Conservation (phyloP, 2,113 vertebrate genomes). For the Symphodus melops region DNA sequence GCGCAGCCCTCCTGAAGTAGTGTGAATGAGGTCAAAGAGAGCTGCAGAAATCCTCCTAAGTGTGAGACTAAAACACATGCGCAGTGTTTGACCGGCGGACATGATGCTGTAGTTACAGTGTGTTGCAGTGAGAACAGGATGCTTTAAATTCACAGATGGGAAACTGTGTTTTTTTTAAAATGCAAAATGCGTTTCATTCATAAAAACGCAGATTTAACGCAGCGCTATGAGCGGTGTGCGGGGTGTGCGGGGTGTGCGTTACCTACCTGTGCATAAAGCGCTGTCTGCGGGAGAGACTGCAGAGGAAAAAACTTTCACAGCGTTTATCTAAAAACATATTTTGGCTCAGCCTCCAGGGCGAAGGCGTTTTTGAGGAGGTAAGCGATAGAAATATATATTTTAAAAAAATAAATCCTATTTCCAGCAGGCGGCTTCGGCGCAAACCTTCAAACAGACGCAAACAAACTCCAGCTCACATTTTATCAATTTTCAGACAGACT, state of each 20-base stretch:
- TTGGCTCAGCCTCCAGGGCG: slow-evolving; percentile 36
- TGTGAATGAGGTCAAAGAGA: slow-evolving; percentile 61
- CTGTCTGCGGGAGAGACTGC: slow-evolving; percentile 70
- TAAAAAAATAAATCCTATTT: slow-evolving; percentile 44
- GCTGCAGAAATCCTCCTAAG: not conserved
- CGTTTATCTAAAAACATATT: slow-evolving; percentile 56
- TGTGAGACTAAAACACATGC: not conserved
- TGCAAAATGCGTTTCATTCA: slow-evolving; percentile 5
- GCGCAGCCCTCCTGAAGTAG: slow-evolving; percentile 61
- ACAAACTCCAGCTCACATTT: slow-evolving; percentile 81
- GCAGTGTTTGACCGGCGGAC: not conserved
- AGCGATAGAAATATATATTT: not conserved
- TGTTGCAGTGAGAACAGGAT: not conserved
- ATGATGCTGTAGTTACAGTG: not conserved
- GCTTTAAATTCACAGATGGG: not conserved
- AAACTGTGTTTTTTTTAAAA: not conserved
- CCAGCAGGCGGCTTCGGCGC: slow-evolving; percentile 51
- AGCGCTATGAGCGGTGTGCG: slow-evolving; percentile 24
- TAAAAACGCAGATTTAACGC: slow-evolving; percentile 24
- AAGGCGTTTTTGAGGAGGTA: slow-evolving; percentile 29
- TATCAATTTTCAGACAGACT: slow-evolving; percentile 84
- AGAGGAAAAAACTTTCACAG: slow-evolving; percentile 77
- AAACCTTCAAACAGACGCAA: slow-evolving; percentile 54
- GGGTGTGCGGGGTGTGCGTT: slow-evolving; percentile 59
- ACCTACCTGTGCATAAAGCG: slow-evolving; percentile 81